Base-by-base conservation (phyloP, 2,888 invertebrate species). In the Disparrhopalites patrizii region DNA sequence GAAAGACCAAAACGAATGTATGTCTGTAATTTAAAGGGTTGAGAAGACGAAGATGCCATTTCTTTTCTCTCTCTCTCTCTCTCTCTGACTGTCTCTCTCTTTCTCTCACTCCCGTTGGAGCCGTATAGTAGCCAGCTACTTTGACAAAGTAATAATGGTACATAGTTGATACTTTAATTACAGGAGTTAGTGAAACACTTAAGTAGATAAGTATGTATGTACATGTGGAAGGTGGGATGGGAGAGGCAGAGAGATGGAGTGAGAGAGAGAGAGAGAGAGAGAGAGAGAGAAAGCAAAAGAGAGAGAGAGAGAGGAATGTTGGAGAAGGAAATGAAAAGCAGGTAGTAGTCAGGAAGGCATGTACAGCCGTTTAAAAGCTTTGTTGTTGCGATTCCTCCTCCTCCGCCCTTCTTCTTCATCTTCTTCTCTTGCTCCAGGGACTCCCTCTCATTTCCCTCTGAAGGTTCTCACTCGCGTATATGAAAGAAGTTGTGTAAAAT, bases 401-500 rank as follows among this genome's bases (percentile, higher is more conserved):
- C 13, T 47, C 25, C 3, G 47, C 47, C 25, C 47, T 23, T 47
- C 43, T 43, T 43, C 43, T 43, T 43, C 43, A 4, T 43, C 43
- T 43, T 43, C 43, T n/a, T 43, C 8, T 43, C 8, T 55, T 68
- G n/a, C n/a, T 15, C 23, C 64, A 62, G 68, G 31, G 51, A 56
- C 20, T 67, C 65, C 67, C 40, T 47, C 25, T 20, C 25, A 51
- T 25, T 51, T 51, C n/a, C n/a, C n/a, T n/a, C n/a, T n/a, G n/a
- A n/a, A n/a, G n/a, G n/a, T n/a, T n/a, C n/a, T n/a, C n/a, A n/a
- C n/a, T n/a, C n/a, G n/a, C n/a, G n/a, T n/a, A n/a, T n/a, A n/a
- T n/a, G n/a, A 36, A 36, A 36, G 8, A 36, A 15, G 36, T 36
- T n/a, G n/a, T n/a, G n/a, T n/a, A n/a, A n/a, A n/a, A 7, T 36